Evolutionary conservation across 2,797 vertebrate genomes (phyloP).

Genomic region (Rhinella marina): DNA sequence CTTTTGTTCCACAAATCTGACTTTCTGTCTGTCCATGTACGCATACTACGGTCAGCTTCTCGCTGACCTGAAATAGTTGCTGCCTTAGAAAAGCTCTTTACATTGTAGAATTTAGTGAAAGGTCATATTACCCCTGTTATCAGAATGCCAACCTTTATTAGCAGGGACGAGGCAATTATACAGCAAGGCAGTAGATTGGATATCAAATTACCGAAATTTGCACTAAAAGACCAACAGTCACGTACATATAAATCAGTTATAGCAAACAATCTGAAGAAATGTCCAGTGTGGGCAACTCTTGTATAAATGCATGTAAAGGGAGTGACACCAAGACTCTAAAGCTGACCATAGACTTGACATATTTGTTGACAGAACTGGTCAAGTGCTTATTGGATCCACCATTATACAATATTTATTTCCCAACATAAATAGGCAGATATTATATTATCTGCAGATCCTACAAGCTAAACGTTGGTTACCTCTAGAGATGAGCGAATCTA

Average conservation of each 20-base stretch:
- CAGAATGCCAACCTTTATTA: neutral
- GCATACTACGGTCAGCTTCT: neutral
- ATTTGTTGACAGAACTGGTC: neutral
- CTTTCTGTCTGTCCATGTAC: neutral
- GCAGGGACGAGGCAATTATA: neutral
- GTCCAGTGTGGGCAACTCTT: neutral
- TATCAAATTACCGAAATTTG: neutral
- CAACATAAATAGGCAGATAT: neutral
- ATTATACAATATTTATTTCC: neutral
- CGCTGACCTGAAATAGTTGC: neutral
- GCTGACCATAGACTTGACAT: neutral
- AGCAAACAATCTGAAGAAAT: neutral
- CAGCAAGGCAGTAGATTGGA: neutral
- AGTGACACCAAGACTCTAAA: neutral
- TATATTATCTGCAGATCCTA: neutral
- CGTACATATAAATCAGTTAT: too few species aligned
- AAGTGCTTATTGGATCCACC: neutral
- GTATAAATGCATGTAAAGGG: neutral
- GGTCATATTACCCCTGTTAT: neutral
- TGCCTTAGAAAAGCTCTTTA: neutral
- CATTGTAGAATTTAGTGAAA: neutral
- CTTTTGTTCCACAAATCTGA: neutral
- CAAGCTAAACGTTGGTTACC: neutral
- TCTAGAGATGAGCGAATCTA: too few species aligned
- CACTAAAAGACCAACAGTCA: neutral